Evolutionary conservation across 2,797 vertebrate genomes (phyloP).

Genomic region (Enteromius afrohamiltoni): DNA sequence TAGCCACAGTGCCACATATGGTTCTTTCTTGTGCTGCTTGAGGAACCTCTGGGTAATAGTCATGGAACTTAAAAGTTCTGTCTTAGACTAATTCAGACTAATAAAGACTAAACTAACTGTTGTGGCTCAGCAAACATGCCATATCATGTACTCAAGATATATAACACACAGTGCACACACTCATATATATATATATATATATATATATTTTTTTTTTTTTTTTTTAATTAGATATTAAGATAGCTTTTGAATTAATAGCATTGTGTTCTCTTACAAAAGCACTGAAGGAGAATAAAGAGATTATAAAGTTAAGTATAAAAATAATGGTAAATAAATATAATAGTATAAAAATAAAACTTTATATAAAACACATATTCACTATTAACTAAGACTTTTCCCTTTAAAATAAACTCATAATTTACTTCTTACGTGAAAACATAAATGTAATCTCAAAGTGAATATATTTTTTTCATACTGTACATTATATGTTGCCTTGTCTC

Average conservation of each 20-base stretch:
- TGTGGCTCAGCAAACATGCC: neutral
- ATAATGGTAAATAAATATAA: no score
- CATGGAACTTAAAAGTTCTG: neutral
- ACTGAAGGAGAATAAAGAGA: neutral
- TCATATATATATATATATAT: neutral
- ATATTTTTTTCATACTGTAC: neutral
- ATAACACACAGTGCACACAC: neutral
- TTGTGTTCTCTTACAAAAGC: neutral
- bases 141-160: neutral
- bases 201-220: no score
- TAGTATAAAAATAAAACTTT: neutral
- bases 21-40: neutral
- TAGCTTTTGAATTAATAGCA: neutral
- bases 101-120: no score
- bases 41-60: neutral
- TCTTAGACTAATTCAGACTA: neutral
- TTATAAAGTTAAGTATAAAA: no score
- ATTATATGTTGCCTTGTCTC: neutral
- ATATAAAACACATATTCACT: neutral
- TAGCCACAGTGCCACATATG: neutral
- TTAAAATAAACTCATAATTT: no score
- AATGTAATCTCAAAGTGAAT: neutral
- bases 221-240: neutral
- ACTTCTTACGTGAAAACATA: no score
- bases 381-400: neutral